Percentiles rank a stretch among this genome's conserved stretches.
Conservation (phyloP, 2,888 invertebrate genomes). For the Diplazon laetatorius region DNA sequence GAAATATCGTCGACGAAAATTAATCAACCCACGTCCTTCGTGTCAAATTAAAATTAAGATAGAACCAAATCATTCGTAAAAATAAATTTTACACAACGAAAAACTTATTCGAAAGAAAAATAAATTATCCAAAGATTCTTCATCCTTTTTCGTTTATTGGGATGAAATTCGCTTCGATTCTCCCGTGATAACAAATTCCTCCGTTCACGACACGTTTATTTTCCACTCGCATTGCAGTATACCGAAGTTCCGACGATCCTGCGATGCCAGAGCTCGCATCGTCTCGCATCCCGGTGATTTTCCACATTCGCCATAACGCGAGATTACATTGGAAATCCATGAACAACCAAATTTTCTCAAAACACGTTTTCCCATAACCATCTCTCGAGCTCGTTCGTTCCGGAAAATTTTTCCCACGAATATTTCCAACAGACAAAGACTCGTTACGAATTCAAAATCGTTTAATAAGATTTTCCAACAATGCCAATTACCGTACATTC, state of each 20-base stretch:
- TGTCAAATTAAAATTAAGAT: too few relatives aligned
- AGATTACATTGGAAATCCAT: constrained; percentile 52
- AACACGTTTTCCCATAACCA: background rate
- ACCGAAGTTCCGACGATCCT: constrained; percentile 9
- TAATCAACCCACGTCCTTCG: too few relatives aligned
- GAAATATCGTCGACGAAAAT: too few relatives aligned
- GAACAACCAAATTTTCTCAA: constrained; percentile 37
- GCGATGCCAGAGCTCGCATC: constrained; percentile 2
- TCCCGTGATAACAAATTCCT: too few relatives aligned
- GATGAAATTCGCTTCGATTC: too few relatives aligned
- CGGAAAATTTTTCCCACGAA: constrained; percentile 13
- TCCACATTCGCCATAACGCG: constrained; percentile 24
- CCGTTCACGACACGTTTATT: constrained; percentile 23
- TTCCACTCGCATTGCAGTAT: constrained; percentile 16
- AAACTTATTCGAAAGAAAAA: too few relatives aligned
- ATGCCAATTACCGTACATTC: background rate
- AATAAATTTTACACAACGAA: too few relatives aligned
- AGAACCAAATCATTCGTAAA: too few relatives aligned
- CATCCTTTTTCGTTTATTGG: too few relatives aligned
- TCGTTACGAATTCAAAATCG: background rate
- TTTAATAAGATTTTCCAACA: background rate
- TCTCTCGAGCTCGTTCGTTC: background rate
- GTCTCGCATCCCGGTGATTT: constrained; percentile 42
- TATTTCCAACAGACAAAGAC: background rate
- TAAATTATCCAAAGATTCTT: too few relatives aligned